Conservation (phyloP, 2,113 vertebrate species). For the Antechinus flavipes region DNA sequence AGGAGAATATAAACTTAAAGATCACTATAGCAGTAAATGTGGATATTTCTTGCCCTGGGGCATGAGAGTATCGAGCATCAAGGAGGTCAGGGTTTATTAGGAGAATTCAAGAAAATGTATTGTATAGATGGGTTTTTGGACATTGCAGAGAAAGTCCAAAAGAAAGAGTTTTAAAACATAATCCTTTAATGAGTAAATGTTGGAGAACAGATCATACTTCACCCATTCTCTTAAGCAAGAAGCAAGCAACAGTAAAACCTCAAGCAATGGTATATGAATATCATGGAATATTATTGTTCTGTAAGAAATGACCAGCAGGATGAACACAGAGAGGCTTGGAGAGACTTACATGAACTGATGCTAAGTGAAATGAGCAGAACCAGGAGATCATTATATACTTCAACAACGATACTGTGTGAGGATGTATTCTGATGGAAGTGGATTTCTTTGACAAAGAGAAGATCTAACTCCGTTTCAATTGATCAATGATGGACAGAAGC, state of each 20-base stretch:
- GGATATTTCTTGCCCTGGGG: background rate
- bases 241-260: background rate
- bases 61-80: background rate
- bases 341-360: too few species aligned
- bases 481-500: too few species aligned
- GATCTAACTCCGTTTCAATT: too few species aligned
- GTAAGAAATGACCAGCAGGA: too few species aligned
- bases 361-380: too few species aligned
- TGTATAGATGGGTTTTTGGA: background rate
- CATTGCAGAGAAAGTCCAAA: background rate
- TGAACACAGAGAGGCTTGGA: too few species aligned
- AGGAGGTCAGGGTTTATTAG: background rate
- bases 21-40: background rate
- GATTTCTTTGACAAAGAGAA: too few species aligned
- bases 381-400: too few species aligned
- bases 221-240: background rate
- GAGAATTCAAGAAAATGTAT: background rate
- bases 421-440: too few species aligned
- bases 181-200: background rate
- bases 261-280: too few species aligned
- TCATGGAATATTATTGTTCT: too few species aligned
- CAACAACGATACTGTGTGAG: too few species aligned
- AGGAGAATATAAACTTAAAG: background rate
- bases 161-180: background rate
- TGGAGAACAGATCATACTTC: background rate